Conservation (phyloP, 2,113 vertebrate species). For the Bubo blakistoni region DNA sequence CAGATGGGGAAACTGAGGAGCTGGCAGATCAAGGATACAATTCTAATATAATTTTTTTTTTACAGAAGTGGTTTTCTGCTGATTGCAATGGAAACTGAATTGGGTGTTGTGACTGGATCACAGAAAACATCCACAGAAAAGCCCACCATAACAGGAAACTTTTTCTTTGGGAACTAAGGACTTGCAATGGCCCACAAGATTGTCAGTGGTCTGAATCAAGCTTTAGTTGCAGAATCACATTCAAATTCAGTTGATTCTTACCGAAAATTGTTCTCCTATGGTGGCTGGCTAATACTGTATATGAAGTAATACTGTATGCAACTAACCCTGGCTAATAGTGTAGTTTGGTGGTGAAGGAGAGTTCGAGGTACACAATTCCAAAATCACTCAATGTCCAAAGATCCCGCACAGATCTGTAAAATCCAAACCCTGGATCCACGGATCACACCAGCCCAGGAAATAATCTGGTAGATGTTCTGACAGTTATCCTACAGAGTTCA, state of each 20-base stretch:
- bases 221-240: neutral
- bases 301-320: neutral
- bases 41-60: neutral
- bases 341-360: neutral
- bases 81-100: neutral
- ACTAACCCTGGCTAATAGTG: neutral
- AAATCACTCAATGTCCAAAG: neutral
- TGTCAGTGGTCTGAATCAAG: neutral
- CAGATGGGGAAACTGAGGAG: neutral
- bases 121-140: neutral
- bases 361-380: neutral
- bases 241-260: neutral
- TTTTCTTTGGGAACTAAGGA: neutral
- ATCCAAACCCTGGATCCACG: neutral
- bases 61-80: neutral
- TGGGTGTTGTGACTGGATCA: neutral
- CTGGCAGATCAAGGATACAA: neutral
- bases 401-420: neutral
- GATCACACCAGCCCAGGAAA: neutral
- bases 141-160: neutral
- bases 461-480: neutral
- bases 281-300: neutral
- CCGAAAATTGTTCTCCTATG: neutral
- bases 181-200: neutral
- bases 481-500: neutral